These are phyloP conservation scores for Linnaemya tessellans DNA, from an alignment of 2,888 invertebrate species.

Conservation along the genomic window DNA sequence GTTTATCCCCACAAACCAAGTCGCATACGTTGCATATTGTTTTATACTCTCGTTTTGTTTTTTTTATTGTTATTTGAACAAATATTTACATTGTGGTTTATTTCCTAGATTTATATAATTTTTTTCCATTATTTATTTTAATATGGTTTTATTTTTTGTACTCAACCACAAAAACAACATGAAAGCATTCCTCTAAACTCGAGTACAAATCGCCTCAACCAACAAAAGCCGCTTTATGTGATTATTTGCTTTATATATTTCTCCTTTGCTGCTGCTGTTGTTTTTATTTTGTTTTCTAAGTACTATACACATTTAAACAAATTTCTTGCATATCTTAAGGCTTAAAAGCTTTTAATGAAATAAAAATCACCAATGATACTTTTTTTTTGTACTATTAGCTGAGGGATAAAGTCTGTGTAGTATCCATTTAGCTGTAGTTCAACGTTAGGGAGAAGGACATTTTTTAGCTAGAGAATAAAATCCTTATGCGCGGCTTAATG, in stretches of 20 bases:
- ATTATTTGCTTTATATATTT: conserved; percentile 40
- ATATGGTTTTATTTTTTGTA: neutral
- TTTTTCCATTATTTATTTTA: conserved; percentile 28
- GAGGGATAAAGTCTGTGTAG: neutral
- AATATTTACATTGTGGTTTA: conserved; percentile 69
- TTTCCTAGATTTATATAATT: conserved; percentile 63
- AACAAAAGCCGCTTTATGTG: conserved; percentile 47
- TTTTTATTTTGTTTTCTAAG: conserved; percentile 35
- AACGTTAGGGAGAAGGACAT: no score
- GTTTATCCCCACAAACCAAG: conserved; percentile 20
- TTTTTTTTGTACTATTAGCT: conserved; percentile 19
- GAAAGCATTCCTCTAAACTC: conserved; percentile 59
- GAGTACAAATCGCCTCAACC: conserved; percentile 53
- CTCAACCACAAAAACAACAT: conserved; percentile 58
- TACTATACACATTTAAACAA: conserved; percentile 22
- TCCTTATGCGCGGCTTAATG: no score
- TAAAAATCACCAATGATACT: conserved; percentile 50
- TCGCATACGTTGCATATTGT: conserved; percentile 46
- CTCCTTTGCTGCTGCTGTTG: neutral
- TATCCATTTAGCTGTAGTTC: no score
- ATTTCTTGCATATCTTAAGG: conserved; percentile 68
- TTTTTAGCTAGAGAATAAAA: no score
- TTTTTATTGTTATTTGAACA: conserved; percentile 56
- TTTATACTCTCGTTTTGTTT: conserved; percentile 18
- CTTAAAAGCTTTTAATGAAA: conserved; percentile 71